Percentiles rank a stretch among this genome's conserved stretches.
Conservation (phyloP, 2,888 invertebrate species). For the Petrolisthes cinctipes region DNA sequence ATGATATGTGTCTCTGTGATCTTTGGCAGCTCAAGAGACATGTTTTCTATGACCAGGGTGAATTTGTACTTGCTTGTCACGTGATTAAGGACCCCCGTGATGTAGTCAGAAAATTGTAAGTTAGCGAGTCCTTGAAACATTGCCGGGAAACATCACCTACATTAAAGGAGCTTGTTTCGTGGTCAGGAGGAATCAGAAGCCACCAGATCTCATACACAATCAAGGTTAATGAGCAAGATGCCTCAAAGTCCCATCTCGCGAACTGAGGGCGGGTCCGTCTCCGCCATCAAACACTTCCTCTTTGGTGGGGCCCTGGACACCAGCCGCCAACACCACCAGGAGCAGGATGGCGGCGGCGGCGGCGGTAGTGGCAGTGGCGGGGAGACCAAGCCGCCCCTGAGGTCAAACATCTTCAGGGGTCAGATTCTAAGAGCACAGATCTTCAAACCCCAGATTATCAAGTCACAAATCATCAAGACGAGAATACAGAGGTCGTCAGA, state of each 20-base stretch:
- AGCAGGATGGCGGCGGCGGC: slow-evolving; percentile 9
- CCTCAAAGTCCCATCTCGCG: slow-evolving; percentile 53
- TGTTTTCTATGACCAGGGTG: too few relatives aligned
- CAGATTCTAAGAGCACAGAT: slow-evolving; percentile 43
- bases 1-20: too few relatives aligned
- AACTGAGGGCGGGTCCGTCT: slow-evolving; percentile 49
- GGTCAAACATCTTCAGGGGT: slow-evolving; percentile 21
- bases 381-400: slow-evolving; percentile 16
- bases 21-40: too few relatives aligned
- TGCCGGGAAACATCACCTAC: not conserved
- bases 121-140: too few relatives aligned
- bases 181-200: too few relatives aligned
- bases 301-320: slow-evolving; percentile 52
- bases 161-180: too few relatives aligned
- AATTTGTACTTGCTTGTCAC: too few relatives aligned
- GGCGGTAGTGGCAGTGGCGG: not conserved
- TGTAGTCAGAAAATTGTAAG: too few relatives aligned
- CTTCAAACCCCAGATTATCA: slow-evolving; percentile 42
- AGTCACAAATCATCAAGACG: slow-evolving; percentile 46
- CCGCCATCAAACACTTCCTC: slow-evolving; percentile 55
- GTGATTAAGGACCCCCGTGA: too few relatives aligned
- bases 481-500: slow-evolving; percentile 25
- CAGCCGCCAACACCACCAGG: slow-evolving; percentile 13
- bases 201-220: too few relatives aligned
- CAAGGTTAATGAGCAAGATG: slow-evolving; percentile 35